Conservation (phyloP, 1,140 invertebrate genomes). For the Euura lappo region DNA sequence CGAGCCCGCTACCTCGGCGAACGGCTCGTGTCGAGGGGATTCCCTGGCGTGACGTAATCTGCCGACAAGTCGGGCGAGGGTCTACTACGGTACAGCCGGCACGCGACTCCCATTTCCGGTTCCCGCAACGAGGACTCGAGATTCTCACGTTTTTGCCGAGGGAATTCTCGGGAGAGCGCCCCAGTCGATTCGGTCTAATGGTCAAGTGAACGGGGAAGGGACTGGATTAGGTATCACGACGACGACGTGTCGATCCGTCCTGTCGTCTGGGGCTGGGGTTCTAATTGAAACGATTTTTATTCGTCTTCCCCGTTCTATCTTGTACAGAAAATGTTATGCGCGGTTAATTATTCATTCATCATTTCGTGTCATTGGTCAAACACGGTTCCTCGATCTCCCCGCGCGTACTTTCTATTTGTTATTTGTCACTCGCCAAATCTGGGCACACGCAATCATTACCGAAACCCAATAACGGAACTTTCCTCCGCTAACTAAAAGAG, state of each 20-base stretch:
- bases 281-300: no score
- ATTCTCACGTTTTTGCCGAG: no score
- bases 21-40: background rate
- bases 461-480: background rate
- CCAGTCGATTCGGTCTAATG: no score
- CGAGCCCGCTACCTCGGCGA: background rate
- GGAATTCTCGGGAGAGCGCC: no score
- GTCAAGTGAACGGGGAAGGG: no score
- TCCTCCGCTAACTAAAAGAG: background rate
- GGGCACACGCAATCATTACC: background rate
- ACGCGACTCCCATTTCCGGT: background rate
- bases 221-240: no score
- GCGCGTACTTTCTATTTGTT: background rate
- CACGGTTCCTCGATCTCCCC: background rate
- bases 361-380: background rate
- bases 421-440: background rate
- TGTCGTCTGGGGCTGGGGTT: no score
- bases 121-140: background rate
- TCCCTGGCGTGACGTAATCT: conserved; percentile 3
- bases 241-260: no score
- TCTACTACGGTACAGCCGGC: background rate
- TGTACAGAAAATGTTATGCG: no score
- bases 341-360: background rate
- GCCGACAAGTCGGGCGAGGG: background rate
- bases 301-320: no score